Evolutionary conservation across 2,888 invertebrate genomes (phyloP), one percentile per base, ranked within the genome.

Genomic region (Anticlea derivata): DNA sequence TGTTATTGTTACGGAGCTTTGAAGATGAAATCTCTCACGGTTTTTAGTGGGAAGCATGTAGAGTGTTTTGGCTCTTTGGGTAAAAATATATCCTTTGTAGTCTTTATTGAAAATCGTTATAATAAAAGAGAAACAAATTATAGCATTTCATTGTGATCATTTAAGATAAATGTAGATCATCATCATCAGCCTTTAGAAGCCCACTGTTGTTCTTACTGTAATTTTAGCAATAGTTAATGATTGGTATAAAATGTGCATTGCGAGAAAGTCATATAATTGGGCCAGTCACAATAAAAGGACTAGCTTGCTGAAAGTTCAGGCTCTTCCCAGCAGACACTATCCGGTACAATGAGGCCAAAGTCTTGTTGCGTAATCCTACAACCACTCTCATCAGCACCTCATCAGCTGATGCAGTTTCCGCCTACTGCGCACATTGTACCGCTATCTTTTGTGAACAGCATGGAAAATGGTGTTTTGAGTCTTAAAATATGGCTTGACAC

Each of bases 311-410:
- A 8, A 26, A n/a, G n/a, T 26, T n/a, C 26, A 7, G 26, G 17
- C 17, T 17, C 17, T 17, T 17, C 17, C 2, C 4, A 17, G 4
- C 2, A 29, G n/a, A 31, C n/a, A 31, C 30, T 13, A 13, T 24
- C 5, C 3, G 5, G 1, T 13, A 46, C 40, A 45, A 46, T 20
- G 31, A 20, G n/a, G 24, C 27, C 47, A 10, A 46, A 13, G 39
- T 45, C 29, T 12, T 24, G 20, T 40, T 48, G 44, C 39, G 40
- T 53, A 44, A 44, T 44, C 40, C 11, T 48, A 34, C 47, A 13
- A 27, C 33, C 60, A 63, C 62, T 65, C 56, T 63, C 65, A 62
- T 65, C 62, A 55, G 47, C 31, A 43, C 41, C 41, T 63, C 65
- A 65, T 65, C 62, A 63, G 51, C 47, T 61, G 62, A 65, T 49